phyloP scores from a whole-genome alignment of 2,888 invertebrate species.

The Apodemia mormo region DNA sequence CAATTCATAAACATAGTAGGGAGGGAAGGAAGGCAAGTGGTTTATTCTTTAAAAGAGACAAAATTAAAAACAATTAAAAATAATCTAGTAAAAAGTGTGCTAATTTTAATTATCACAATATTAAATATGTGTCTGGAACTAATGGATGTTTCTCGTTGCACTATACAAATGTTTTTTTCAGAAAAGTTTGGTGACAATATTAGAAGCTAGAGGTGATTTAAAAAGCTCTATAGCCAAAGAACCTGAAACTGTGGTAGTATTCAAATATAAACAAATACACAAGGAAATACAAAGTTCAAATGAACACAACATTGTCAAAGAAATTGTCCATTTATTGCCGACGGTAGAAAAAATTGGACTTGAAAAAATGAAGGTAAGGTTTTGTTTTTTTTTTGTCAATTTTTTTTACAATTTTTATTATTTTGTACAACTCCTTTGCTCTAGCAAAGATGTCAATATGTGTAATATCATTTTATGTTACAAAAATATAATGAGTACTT shows the following conservation, averaged over 20 bases:
- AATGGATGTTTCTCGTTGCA: neutral
- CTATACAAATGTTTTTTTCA: constrained; percentile 35
- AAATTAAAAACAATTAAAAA: too few species aligned
- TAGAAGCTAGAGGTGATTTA: constrained; percentile 54
- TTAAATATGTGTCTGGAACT: too few species aligned
- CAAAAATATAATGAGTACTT: too few species aligned
- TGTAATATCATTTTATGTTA: too few species aligned
- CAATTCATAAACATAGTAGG: too few species aligned
- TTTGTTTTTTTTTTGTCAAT: neutral
- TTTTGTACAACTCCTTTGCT: too few species aligned
- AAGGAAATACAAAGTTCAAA: constrained; percentile 55
- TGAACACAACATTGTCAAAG: constrained; percentile 55
- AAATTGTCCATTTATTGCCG: constrained; percentile 56
- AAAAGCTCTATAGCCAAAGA: constrained; percentile 50
- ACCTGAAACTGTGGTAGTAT: constrained; percentile 55
- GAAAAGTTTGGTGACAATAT: constrained; percentile 57
- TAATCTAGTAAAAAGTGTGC: too few species aligned
- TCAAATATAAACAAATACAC: constrained; percentile 49
- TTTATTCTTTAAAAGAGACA: neutral
- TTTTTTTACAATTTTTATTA: too few species aligned
- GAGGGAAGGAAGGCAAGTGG: too few species aligned
- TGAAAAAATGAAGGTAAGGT: constrained; percentile 58
- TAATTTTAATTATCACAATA: too few species aligned
- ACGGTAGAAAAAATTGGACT: constrained; percentile 53
- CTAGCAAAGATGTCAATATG: too few species aligned